These are phyloP conservation scores for Paguma larvata DNA, from an alignment of 2,797 vertebrate species.

Conservation along the genomic window DNA sequence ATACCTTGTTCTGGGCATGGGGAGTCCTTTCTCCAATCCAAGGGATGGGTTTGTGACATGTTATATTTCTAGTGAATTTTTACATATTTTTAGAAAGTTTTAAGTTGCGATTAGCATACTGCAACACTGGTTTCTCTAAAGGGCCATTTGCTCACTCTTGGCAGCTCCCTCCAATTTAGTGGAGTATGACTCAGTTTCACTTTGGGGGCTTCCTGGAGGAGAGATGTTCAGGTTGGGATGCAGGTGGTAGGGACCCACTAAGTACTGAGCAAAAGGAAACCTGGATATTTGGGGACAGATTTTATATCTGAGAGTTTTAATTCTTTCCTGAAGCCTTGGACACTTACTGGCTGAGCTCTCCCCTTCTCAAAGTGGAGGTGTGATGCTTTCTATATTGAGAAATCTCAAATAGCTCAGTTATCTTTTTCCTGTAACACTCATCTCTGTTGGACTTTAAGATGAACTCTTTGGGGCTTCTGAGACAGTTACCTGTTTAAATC, in stretches of 20 bases:
- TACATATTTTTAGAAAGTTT: not conserved
- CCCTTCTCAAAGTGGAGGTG: not conserved
- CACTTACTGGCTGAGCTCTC: not conserved
- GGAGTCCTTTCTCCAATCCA: not conserved
- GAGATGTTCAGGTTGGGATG: not conserved
- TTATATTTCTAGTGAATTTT: not conserved
- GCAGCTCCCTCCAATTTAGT: not conserved
- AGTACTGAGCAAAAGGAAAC: not conserved
- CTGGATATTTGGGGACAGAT: not conserved
- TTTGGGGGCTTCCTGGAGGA: not conserved
- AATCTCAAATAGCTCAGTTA: not conserved
- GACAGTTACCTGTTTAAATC: not conserved
- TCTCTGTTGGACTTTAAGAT: not conserved
- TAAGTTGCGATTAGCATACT: not conserved
- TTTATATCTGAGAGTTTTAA: not conserved
- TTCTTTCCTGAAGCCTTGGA: not conserved
- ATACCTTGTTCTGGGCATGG: not conserved
- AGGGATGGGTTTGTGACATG: not conserved
- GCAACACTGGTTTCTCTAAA: not conserved
- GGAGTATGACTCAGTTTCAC: not conserved
- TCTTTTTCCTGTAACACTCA: no score
- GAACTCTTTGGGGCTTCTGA: not conserved
- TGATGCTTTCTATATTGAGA: not conserved
- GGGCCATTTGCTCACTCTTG: not conserved
- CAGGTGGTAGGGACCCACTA: not conserved